Evolutionary conservation across 2,113 vertebrate genomes (phyloP), one percentile per base, ranked within the genome.

Genomic region (Mellivora capensis): DNA sequence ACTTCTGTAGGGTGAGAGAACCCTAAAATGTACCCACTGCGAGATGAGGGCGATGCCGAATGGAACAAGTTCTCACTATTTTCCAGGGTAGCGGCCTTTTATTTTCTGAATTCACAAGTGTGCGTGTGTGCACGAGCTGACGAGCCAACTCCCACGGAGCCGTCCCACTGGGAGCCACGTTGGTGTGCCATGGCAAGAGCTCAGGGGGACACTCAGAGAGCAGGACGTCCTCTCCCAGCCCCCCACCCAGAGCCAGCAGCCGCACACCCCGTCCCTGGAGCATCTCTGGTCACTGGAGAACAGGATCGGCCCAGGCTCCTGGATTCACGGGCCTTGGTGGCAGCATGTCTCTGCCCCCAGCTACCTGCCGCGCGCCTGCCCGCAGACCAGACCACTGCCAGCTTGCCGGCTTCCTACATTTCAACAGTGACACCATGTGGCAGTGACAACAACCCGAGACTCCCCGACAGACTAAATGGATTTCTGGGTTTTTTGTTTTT

Each of bases 391-490:
- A 59, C 9, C 59, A 61, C 2, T 4, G 25, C 9, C 59, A 72
- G 6, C 17, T 7, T 59, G n/a, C 27, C 25, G 47, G 15, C 9
- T 87, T 34, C 72, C n/a, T 20, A 5, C 29, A 52, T 76, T 57
- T 74, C 94, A 87, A 87, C 52, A 93, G 86, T 44, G 80, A 96
- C 86, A 96, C 57, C 93, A 7, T 59, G 93, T 91, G 97, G 87
- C 72, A 82, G 34, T 52, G 64, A 81, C 37, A 69, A 31, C 21
- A 77, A 47, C 10, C n/a, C 8, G 18, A 27, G 57, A 18, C 37
- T 96, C 27, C 23, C 7, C 3, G 20, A 7, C 3, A 18, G 11
- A 67, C 37, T 49, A 15, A 54, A 76, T 17, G 49, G 67, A 44
- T 91, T 81, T 90, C 74, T 74, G 9, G 11, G 7, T 67, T 7